These are phyloP conservation scores for Morone saxatilis DNA, from an alignment of 2,113 vertebrate species.

Conservation along the genomic window DNA sequence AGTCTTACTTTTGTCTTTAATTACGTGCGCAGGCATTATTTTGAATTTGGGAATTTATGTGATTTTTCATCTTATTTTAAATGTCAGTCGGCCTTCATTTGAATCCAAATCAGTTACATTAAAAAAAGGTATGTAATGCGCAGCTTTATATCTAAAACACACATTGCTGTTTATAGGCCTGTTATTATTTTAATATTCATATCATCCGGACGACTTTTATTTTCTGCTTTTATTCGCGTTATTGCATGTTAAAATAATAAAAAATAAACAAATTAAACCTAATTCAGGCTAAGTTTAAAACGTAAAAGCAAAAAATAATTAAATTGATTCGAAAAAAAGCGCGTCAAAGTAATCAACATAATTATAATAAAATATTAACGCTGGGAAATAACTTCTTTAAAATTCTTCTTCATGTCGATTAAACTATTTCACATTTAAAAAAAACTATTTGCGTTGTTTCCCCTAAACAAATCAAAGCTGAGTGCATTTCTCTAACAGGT, in stretches of 20 bases:
- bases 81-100: neutral
- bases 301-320: neutral
- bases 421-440: neutral
- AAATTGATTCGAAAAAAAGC: neutral
- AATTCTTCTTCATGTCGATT: neutral
- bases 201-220: neutral
- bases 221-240: neutral
- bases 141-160: neutral
- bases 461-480: neutral
- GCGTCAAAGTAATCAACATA: neutral
- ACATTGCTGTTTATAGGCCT: neutral
- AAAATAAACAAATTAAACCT: neutral
- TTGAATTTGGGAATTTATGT: neutral
- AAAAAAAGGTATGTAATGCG: neutral
- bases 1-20: neutral
- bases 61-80: neutral
- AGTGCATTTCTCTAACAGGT: neutral
- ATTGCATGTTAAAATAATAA: neutral
- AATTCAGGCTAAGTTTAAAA: neutral
- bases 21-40: neutral
- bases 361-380: neutral
- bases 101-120: neutral
- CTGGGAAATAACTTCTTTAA: neutral
- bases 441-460: neutral
- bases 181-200: constrained; percentile 22